Evolutionary conservation across 2,113 vertebrate species (phyloP), one percentile per base, ranked within the genome.

Genomic region (Centropus unirufus): DNA sequence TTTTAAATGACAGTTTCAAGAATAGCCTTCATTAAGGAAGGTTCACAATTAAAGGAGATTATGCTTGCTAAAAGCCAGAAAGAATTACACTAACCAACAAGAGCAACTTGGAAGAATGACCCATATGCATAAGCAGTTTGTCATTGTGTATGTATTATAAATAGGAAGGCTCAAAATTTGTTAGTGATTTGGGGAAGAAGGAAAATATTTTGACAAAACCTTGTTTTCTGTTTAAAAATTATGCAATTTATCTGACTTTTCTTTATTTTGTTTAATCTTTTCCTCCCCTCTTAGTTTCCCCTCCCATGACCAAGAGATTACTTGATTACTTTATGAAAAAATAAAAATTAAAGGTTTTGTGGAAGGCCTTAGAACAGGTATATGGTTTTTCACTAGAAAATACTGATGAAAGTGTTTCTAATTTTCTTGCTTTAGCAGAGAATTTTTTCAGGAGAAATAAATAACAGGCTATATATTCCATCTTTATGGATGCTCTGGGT

Each of bases 1-100:
- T 82, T 96, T 96, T 87, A 96, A 95, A 95, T 94, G 77, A 95
- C 85, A 92, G 69, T 78, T 96, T 92, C 61, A 77, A 94, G 90
- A 92, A 84, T 23, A 97, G 40, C 86, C 66, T 86, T 92, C 76
- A 87, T 93, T 90, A 92, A 76, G 54, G 26, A 92, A 84, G 66
- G 44, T 64, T 95, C 58, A 80, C 83, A 79, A 91, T 90, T 95
- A 96, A 92, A 95, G 64, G 66, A 88, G 85, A 92, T 93, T 92
- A 92, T 54, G 49, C n/a, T 68, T 89, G 22, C 46, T 89, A 68
- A 86, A 96, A 89, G 44, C 36, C 77, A 92, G 83, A 80, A 92
- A 82, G 70, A 92, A 87, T 84, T 87, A 89, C 55, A 80, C 23
- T 81, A 72, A 90, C 79, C 61, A 78, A 76, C 40, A 67, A 86